Percentiles rank a stretch among this genome's conserved stretches.
These are phyloP conservation scores for Serrognathus titanus DNA, from an alignment of 2,888 invertebrate species.

Conservation along the genomic window DNA sequence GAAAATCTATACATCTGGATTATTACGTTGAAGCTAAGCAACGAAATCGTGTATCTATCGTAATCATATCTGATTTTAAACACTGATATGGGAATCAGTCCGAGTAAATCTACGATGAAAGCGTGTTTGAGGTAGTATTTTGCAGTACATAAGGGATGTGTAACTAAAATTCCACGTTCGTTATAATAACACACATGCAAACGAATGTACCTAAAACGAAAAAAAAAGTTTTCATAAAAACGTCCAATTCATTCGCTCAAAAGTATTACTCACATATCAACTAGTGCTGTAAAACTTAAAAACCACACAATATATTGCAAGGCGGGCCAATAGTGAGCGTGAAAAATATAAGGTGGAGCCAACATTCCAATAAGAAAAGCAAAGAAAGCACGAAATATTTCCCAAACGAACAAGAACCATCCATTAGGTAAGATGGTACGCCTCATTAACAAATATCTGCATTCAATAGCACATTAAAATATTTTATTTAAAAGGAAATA, in stretches of 20 bases:
- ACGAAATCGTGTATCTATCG: background rate
- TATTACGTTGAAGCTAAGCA: conserved; percentile 18
- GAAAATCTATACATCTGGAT: conserved; percentile 29
- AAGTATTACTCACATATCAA: conserved; percentile 12
- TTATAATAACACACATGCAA: conserved; percentile 16
- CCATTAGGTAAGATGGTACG: conserved; percentile 11
- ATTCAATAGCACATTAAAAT: background rate
- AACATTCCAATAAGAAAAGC: conserved; percentile 8
- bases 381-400: conserved; percentile 9
- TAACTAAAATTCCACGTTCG: conserved; percentile 9
- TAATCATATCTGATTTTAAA: background rate
- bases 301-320: conserved; percentile 5
- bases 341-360: conserved; percentile 5
- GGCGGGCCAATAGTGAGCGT: background rate
- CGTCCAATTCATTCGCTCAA: background rate
- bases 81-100: conserved; percentile 4
- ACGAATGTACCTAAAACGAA: conserved; percentile 11
- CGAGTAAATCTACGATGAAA: conserved; percentile 7
- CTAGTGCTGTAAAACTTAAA: conserved; percentile 3
- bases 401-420: conserved; percentile 14
- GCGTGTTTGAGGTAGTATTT: conserved; percentile 10
- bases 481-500: background rate
- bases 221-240: background rate
- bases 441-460: conserved; percentile 11
- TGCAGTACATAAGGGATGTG: conserved; percentile 13